Evolutionary conservation across 2,888 invertebrate genomes (phyloP).

Genomic region (Pecten maximus): DNA sequence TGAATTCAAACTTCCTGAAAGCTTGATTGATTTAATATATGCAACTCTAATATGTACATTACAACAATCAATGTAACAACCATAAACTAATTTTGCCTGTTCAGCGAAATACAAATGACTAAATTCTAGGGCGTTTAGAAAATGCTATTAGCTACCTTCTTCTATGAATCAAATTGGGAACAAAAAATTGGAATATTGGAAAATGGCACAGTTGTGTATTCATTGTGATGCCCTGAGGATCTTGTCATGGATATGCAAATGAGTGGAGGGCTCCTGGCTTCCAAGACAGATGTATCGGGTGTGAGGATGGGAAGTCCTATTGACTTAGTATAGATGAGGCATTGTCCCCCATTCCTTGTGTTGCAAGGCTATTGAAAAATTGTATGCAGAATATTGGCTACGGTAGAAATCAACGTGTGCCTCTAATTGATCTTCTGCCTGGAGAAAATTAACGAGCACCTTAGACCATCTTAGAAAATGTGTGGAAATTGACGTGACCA

Average conservation of each 20-base stretch:
- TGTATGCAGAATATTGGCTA: conserved; percentile 10
- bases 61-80: background rate
- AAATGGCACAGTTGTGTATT: conserved; percentile 27
- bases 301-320: conserved; percentile 6
- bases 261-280: background rate
- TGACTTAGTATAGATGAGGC: conserved; percentile 35
- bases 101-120: conserved; percentile 1
- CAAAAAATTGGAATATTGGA: conserved; percentile 18
- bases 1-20: background rate
- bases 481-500: conserved; percentile 30
- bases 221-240: conserved; percentile 30
- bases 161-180: conserved; percentile 3
- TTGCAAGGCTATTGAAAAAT: conserved; percentile 30
- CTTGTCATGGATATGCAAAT: conserved; percentile 35
- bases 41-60: background rate
- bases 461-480: conserved; percentile 32
- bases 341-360: conserved; percentile 15
- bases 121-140: background rate
- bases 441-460: conserved; percentile 30
- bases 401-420: conserved; percentile 33
- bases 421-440: conserved; percentile 35
- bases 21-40: background rate
- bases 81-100: background rate
- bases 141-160: background rate
- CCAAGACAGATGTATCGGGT: conserved; percentile 6